phyloP scores from a whole-genome alignment of 2,797 vertebrate species.

The Sebastes minor region DNA sequence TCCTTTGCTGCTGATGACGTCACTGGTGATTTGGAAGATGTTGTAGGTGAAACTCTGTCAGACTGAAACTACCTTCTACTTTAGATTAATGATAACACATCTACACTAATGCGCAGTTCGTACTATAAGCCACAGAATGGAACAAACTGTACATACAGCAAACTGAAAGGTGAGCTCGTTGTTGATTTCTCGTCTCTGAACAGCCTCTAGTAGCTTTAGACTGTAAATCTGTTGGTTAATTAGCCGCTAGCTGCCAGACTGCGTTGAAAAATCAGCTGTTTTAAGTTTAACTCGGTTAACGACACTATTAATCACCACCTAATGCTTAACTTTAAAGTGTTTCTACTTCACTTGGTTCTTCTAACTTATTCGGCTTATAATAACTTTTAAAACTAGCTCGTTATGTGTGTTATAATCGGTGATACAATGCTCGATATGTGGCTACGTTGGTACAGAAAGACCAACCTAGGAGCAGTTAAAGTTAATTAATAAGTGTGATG shows the following conservation, averaged over 20 bases:
- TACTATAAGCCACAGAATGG: conserved; percentile 52
- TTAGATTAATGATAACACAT: background rate
- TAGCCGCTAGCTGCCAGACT: conserved; percentile 2
- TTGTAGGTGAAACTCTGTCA: conserved; percentile 32
- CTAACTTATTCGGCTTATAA: background rate
- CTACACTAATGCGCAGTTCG: conserved; percentile 36
- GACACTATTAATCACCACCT: fast-evolving
- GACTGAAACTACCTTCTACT: background rate
- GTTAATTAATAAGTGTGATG: background rate
- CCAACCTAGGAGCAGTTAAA: background rate
- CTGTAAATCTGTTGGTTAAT: background rate
- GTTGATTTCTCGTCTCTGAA: background rate
- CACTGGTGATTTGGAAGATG: conserved; percentile 44
- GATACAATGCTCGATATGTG: background rate
- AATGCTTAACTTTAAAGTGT: fast-evolving
- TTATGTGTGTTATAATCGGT: background rate
- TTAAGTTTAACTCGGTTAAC: background rate
- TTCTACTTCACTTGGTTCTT: fast-evolving
- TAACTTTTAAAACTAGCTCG: background rate
- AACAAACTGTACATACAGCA: conserved; percentile 30
- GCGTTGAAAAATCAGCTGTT: background rate
- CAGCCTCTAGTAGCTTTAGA: background rate
- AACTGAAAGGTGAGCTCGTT: conserved; percentile 68
- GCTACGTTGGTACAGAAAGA: background rate
- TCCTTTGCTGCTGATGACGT: conserved; percentile 34